A percentile compares a stretch with the other conserved stretches of the same genome.
phyloP scores from a whole-genome alignment of 2,797 vertebrate genomes.

The Lacerta viridis region DNA sequence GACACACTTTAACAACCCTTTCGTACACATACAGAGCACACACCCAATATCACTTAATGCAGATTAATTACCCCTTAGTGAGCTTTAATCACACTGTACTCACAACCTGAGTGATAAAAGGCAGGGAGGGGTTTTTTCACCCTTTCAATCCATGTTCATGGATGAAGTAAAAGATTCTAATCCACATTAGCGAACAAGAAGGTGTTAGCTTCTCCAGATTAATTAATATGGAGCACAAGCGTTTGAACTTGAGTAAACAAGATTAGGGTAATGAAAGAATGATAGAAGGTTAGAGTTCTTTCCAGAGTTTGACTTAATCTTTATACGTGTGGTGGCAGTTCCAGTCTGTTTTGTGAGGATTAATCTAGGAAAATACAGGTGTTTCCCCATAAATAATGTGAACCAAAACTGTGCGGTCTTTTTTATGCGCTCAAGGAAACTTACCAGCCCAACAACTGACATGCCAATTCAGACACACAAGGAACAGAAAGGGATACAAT shows the following conservation, averaged over 20 bases:
- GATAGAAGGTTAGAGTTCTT: not conserved
- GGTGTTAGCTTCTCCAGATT: not conserved
- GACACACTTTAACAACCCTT: not conserved
- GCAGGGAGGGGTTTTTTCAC: not conserved
- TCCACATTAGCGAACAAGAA: not conserved
- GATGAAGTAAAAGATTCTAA: not conserved
- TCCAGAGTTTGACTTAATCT: not conserved
- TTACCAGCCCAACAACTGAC: not conserved
- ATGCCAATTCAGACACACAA: too few relatives aligned
- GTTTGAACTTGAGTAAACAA: not conserved
- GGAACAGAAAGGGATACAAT: not conserved
- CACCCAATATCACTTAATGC: not conserved
- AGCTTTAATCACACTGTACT: not conserved
- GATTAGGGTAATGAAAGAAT: not conserved
- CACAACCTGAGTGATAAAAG: slow-evolving; percentile 5
- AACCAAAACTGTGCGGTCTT: not conserved
- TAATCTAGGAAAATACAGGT: not conserved
- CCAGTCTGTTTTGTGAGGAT: too few relatives aligned
- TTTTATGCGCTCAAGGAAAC: too few relatives aligned
- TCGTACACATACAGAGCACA: not conserved
- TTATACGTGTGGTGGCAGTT: not conserved
- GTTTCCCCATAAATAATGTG: not conserved
- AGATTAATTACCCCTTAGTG: slow-evolving; percentile 4
- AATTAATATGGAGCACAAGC: not conserved
- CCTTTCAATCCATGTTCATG: not conserved